Percentiles rank a stretch among this genome's conserved stretches.
Conservation (phyloP, 1,140 invertebrate genomes). For the Pogonomyrmex barbatus region DNA sequence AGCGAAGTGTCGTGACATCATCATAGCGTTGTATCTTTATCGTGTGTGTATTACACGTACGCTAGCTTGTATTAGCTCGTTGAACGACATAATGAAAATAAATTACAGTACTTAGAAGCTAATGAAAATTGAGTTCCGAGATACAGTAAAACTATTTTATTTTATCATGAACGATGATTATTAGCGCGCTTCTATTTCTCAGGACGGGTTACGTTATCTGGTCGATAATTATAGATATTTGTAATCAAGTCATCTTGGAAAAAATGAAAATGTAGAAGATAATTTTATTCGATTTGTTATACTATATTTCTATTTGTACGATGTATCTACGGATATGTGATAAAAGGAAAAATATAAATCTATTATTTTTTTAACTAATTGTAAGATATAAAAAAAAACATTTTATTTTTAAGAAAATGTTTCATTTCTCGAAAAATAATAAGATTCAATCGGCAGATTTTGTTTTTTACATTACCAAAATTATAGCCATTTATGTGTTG, state of each 20-base stretch:
- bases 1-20: constrained; percentile 2
- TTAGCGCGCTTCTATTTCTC: constrained; percentile 32
- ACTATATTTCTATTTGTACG: not conserved
- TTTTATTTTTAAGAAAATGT: not conserved
- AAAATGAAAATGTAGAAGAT: constrained; percentile 50
- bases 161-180: constrained; percentile 31
- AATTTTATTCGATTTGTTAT: constrained; percentile 65
- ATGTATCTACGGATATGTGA: not conserved
- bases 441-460: not conserved
- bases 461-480: not conserved
- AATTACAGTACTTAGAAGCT: constrained; percentile 38
- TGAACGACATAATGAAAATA: constrained; percentile 51
- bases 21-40: not conserved
- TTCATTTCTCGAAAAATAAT: not conserved
- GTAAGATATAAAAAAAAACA: too few relatives aligned
- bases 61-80: constrained; percentile 30
- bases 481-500: not conserved
- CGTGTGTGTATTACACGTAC: constrained; percentile 28
- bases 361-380: not conserved
- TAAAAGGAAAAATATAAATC: not conserved
- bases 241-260: constrained; percentile 31
- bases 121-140: constrained; percentile 46
- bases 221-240: constrained; percentile 64
- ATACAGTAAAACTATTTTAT: constrained; percentile 31
- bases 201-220: constrained; percentile 67